Evolutionary conservation across 1,140 invertebrate genomes (phyloP), one percentile per base, ranked within the genome.

Genomic region (Euura lappo): DNA sequence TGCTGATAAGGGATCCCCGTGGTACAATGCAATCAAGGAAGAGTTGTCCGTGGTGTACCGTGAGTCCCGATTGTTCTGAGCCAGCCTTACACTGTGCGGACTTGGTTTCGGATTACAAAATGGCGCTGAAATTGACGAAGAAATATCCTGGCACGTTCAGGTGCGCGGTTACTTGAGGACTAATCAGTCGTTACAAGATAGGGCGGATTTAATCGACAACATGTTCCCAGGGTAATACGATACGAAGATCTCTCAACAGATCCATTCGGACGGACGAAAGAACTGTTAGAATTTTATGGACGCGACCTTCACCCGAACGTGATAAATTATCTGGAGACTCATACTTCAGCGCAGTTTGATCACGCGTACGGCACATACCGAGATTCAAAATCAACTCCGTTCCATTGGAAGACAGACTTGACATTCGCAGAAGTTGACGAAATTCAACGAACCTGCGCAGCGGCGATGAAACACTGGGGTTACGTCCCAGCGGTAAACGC

Each of bases 11-110:
- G 65, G 96, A 97, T 88, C 96, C 96, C 7, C 89, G 96, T 65
- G 96, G 94, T n/a, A 95, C 94, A 66, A 88, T 97, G 82, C 95
- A 96, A 84, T 97, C 95, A 0, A 88, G 96, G 60, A 92, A 93
- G 72, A 94, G 96, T 84, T 89, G 95, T 3, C 91, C 92, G 68
- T 97, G 96, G 94, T 97, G 96, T 82, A 93, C 92, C 0, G 91
- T 91, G n/a, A 89, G 92, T 73, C 91, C 93, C 4, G 95, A 96
- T 82, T 97, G 96, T 86, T 92, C 92, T 80, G 90, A 95, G 80
- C 92, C 95, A 0, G 84, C 89, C 42, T 85, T 92, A 45, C 88
- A 97, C 0, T 97, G 96, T 84, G 28, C 28, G 28, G 28, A 28
- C 28, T 28, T 28, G 28, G 28, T 28, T 28, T 28, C 28, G 28